Base-by-base conservation (phyloP, 2,113 vertebrate genomes). In the Myxocyprinus asiaticus region DNA sequence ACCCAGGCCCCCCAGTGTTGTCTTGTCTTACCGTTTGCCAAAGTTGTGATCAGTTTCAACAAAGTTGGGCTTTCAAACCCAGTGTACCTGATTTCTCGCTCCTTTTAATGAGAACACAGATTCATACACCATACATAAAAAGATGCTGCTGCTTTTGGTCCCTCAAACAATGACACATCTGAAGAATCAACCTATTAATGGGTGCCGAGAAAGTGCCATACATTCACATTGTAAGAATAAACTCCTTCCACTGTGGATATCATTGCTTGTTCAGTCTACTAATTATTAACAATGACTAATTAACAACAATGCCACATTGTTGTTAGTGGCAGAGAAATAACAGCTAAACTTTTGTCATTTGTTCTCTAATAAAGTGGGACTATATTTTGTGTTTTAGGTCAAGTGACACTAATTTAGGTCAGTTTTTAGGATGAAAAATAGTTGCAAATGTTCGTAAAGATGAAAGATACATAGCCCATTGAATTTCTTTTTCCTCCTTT, bases 41-140 rank as follows among this genome's bases (percentile, higher is more conserved):
- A 62, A 58, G 43, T 43, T 22, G 63, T 78, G 62, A 17, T 22
- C 10, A 17, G 74, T 69, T 63, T 69, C 63, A 53, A 15, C 55
- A 58, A 58, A 55, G 22, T 33, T 62, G 66, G 45, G 9, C 45
- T 66, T 67, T 15, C 48, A 55, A 50, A 53, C 12, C 7, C 43
- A 50, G 45, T 62, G 56, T 7, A 45, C 43, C 47, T 63, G 51
- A 65, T 76, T 69, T 71, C 42, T 72, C 22, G 42, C 17, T 62
- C 44, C 62, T 83, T 85, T 81, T 87, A 87, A 87, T 85, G 77
- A 78, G 86, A 67, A 78, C 73, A 33, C 22, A 62, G 86, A 76
- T 55, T 81, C 84, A 84, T 85, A 80, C 79, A n/a, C 17, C 76
- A 69, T 67, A 51, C 53, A 62, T 62, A 65, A 55, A 2, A 9